A percentile compares a stretch with the other conserved stretches of the same genome.
Conservation (phyloP, 2,113 vertebrate species). For the Noturus placidus region DNA sequence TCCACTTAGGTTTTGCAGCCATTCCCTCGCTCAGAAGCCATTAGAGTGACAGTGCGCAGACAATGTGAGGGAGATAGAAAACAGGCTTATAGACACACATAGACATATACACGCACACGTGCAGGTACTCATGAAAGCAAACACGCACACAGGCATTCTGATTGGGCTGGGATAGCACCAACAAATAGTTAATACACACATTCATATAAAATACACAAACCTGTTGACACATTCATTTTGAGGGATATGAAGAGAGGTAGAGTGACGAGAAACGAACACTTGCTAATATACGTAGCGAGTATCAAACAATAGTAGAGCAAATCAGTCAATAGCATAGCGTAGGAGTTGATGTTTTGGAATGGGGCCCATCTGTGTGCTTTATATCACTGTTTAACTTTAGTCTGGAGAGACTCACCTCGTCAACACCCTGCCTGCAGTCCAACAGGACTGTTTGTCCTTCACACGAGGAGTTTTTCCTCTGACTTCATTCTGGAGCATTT, state of each 20-base stretch:
- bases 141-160: slow-evolving; percentile 20
- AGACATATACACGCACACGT: slow-evolving; percentile 29
- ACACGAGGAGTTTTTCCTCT: background rate
- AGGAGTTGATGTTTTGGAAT: slow-evolving; percentile 40
- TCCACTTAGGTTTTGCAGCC: slow-evolving; percentile 35
- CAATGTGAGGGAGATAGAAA: slow-evolving; percentile 73
- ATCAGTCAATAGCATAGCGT: slow-evolving; percentile 35
- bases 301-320: slow-evolving; percentile 36
- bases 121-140: slow-evolving; percentile 27
- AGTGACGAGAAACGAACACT: slow-evolving; percentile 8
- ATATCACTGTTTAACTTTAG: slow-evolving; percentile 49
- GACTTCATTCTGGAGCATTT: slow-evolving; percentile 16
- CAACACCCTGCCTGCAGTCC: slow-evolving; percentile 31
- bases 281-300: background rate
- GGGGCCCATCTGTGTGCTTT: slow-evolving; percentile 42
- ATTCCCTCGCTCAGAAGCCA: slow-evolving; percentile 66
- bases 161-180: slow-evolving; percentile 20
- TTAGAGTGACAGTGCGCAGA: slow-evolving; percentile 79
- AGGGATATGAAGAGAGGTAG: slow-evolving; percentile 9
- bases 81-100: slow-evolving; percentile 38
- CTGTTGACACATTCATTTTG: background rate
- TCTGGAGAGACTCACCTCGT: slow-evolving; percentile 44
- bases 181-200: slow-evolving; percentile 18
- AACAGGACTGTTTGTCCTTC: slow-evolving; percentile 32
- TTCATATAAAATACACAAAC: slow-evolving; percentile 23